Evolutionary conservation across 2,113 vertebrate species (phyloP), one percentile per base, ranked within the genome.

Genomic region (Orthonyx spaldingii): DNA sequence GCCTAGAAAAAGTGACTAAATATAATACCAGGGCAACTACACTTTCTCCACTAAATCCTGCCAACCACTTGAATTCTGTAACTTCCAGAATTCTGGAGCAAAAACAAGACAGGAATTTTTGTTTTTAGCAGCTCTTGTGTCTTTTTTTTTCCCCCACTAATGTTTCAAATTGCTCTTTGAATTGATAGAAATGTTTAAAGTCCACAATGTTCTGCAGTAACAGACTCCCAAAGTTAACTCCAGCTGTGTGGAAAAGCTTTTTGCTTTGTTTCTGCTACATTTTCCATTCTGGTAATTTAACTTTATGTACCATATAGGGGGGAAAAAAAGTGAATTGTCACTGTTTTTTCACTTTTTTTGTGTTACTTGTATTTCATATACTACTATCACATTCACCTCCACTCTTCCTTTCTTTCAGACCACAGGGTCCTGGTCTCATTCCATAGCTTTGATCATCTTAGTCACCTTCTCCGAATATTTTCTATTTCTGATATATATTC

Each of bases 271-370:
- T 87, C 41, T 56, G 50, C 44, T 56, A 33, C 49, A 72, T 20
- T 93, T 80, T 59, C 60, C 9, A 28, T 52, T 78, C 9, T n/a
- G 47, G 27, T 50, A 76, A 76, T 47, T 86, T 76, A 30, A 68
- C 79, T 76, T 86, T 55, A 55, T 35, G 7, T 32, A n/a, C 20
- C 0, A 0, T 3, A 0, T 24, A 21, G 15, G 7, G 5, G 11
- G 2, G 4, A 17, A 50, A 44, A 57, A 41, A 33, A 49, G 8
- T 28, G 33, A 89, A 50, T 22, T 3, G 6, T 64, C 16, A 71
- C 7, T 41, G 7, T 2, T 27, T 86, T 76, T 86, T 47, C 16
- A 12, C 18, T 27, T 46, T 49, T 83, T 61, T 22, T 50, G 6
- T 63, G 9, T 21, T 32, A 47, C 2, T 39, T 18, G 13, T 74